These are phyloP conservation scores for Dipodomys stephensi DNA, from an alignment of 2,113 vertebrate genomes.

Conservation along the genomic window DNA sequence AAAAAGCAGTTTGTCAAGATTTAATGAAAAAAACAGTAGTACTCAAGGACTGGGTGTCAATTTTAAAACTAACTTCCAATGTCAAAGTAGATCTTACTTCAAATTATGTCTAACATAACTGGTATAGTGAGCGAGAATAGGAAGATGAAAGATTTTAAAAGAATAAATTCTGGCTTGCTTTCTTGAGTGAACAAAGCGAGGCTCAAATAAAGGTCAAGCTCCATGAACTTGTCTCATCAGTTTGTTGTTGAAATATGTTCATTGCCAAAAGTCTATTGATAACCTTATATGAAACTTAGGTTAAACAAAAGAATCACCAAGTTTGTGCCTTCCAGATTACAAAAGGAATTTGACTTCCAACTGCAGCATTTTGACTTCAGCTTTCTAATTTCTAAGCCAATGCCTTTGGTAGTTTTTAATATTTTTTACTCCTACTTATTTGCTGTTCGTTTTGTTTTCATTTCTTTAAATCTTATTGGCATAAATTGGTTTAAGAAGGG, in stretches of 20 bases:
- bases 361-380: background rate
- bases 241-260: background rate
- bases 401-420: background rate
- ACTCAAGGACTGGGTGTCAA: background rate
- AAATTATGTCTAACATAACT: background rate
- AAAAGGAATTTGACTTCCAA: background rate
- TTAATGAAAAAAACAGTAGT: background rate
- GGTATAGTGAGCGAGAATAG: background rate
- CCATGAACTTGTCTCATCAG: background rate
- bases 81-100: conserved; percentile 22
- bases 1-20: background rate
- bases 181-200: background rate
- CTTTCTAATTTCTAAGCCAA: background rate
- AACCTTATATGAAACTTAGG: background rate
- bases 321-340: background rate
- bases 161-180: background rate
- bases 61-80: conserved; percentile 47
- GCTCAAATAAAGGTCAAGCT: background rate
- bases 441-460: background rate
- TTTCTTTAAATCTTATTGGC: background rate
- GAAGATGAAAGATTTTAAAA: conserved; percentile 13
- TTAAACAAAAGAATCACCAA: background rate
- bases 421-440: background rate
- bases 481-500: too few relatives aligned
- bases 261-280: background rate